Base-by-base conservation (phyloP, 2,888 invertebrate species). In the Hyposoter dolosus region DNA sequence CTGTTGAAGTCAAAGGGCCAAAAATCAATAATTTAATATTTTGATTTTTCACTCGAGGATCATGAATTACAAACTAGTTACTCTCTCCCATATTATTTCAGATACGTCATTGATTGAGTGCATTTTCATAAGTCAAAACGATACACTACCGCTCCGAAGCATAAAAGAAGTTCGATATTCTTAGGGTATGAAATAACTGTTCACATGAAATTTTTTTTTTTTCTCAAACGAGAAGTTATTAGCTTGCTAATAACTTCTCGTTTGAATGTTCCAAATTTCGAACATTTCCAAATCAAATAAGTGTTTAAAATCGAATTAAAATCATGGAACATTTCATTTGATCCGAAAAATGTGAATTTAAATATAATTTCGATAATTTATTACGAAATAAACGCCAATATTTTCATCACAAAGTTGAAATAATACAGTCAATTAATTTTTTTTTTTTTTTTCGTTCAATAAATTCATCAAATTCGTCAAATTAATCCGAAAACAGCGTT, bases 31-130 rank as follows among this genome's bases (percentile, higher is more conserved):
- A 65, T 40, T 65, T 65, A 45, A 76, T 50, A 9, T 87, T 85
- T 65, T 87, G 82, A 81, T 82, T 77, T 53, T 85, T 84, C 60
- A 87, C 85, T 83, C 84, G 85, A 32, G 28, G 78, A 53, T 28
- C 17, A 17, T 15, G 32, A 65, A 76, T 76, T 76, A 47, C n/a
- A 19, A 60, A 60, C 76, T 65, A 65, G 47, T 65, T 32, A 50
- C 65, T 65, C 47, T 32, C 76, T 47, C 76, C 47, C 47, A 77
- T 23, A 81, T 45, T 77, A 72, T 40, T 66, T 81, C 77, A 77
- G 12, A 81, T 66, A 77, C 66, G 72, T 65, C 19, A 69, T 71
- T 43, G 47, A 45, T 68, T 28, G 5, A 56, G 40, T 28, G 60
- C 15, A 28, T 60, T 4, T 60, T 60, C 15, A 28, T 60, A 10